Evolutionary conservation across 23 tunicate species (phyloP), one percentile per base, ranked within the genome.

Genomic region (Trididemnum miniatum): DNA sequence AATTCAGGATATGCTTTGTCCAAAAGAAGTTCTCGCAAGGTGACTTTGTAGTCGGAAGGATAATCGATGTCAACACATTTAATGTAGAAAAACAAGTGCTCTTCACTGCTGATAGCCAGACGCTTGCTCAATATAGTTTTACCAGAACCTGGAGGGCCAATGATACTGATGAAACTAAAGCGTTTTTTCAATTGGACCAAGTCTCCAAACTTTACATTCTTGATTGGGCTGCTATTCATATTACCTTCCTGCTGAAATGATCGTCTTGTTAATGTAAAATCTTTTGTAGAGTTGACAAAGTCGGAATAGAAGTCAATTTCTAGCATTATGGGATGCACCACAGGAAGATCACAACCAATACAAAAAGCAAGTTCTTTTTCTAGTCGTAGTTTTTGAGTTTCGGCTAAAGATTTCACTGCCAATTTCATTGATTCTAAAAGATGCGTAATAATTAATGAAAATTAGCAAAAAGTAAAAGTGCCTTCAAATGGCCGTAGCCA

Each of bases 91-190:
- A 59, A 37, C 2, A 54, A 2, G 71, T 4, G n/a, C 18, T 28
- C 2, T 30, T 52, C 18, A 1, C 2, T 3, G 4, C 28, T 5
- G 26, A 31, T 77, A 1, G 82, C 82, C 22, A 77, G 65, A 28
- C 67, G 20, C 27, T 77, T 77, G 9, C 67, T 2, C 7, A 28
- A 77, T 2, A 29, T 54, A 9, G 66, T 77, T 54, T 77, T 77
- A 1, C 82, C 82, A 2, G 23, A 31, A 2, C 82, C 82, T 28
- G 82, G 66, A 54, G 18, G 4, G 4, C 82, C 82, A 52, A 77
- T 57, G 2, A 77, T 3, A 39, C 40, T 5, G 22, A 63, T 63
- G 5, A 63, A 63, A 9, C 22, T 44, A 15, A 15, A 44, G 54
- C 54, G 54, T 7, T 44, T 7, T 15, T 44, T 44, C 9, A 7